These are phyloP conservation scores for Dicrostonyx torquatus DNA, from an alignment of 2,797 vertebrate species.

Conservation along the genomic window DNA sequence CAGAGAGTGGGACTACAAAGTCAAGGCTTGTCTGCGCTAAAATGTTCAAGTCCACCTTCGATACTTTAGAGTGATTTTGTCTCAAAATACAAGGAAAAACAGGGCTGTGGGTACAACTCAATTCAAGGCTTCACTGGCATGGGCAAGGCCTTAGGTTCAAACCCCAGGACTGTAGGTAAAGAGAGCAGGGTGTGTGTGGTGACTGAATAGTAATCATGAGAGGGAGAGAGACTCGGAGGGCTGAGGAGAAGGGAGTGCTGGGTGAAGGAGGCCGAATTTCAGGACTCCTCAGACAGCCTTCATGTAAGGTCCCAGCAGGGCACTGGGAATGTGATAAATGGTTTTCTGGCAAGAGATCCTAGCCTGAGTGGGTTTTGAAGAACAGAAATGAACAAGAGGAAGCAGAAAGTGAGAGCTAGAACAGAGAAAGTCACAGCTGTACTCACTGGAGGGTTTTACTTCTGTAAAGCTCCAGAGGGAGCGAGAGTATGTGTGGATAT, in stretches of 20 bases:
- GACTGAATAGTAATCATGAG: too few species aligned
- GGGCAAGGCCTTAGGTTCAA: not conserved
- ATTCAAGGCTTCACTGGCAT: not conserved
- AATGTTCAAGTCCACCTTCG: not conserved
- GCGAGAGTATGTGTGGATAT: not conserved
- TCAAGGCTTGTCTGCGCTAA: not conserved
- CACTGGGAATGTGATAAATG: fast-evolving
- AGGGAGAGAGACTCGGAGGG: not conserved
- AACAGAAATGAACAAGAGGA: not conserved
- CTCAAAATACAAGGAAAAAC: not conserved
- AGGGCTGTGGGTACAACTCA: not conserved
- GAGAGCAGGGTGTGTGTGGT: not conserved
- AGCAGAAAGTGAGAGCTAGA: not conserved
- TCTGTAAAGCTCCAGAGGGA: too few species aligned
- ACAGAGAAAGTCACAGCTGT: not conserved
- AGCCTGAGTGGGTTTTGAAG: not conserved
- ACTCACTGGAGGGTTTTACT: not conserved
- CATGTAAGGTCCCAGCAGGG: not conserved
- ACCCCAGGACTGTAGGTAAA: not conserved
- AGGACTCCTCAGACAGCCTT: not conserved
- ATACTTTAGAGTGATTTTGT: not conserved
- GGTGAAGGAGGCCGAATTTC: not conserved
- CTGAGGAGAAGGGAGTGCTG: not conserved
- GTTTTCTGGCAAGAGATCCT: not conserved
- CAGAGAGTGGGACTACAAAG: not conserved